These are phyloP conservation scores for Sparus aurata DNA, from an alignment of 2,797 vertebrate species.

Conservation along the genomic window DNA sequence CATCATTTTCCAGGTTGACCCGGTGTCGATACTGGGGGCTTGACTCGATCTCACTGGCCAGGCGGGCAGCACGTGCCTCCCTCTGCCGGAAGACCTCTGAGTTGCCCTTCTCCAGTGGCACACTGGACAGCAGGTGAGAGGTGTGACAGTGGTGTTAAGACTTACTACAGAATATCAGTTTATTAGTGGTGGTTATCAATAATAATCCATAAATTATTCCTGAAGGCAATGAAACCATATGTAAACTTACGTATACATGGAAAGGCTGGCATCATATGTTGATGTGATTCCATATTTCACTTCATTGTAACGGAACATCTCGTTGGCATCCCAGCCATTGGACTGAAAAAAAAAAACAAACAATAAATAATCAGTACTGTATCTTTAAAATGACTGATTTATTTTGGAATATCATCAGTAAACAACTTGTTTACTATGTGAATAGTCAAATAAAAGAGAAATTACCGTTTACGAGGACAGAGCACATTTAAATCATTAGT, in stretches of 20 bases:
- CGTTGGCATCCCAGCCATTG: constrained; percentile 96
- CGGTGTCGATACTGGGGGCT: constrained; percentile 92
- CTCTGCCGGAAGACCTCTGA: constrained; percentile 90
- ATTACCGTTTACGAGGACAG: not conserved
- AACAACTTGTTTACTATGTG: not conserved
- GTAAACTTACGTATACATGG: constrained; percentile 93
- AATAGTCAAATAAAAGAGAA: not conserved
- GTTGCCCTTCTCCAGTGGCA: constrained; percentile 91
- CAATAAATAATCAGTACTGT: not conserved
- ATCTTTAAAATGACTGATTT: not conserved
- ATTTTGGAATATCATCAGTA: not conserved
- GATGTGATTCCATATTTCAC: constrained; percentile 94
- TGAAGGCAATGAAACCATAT: not conserved
- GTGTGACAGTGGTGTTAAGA: too few species aligned
- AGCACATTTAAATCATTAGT: not conserved
- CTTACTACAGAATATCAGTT: too few species aligned
- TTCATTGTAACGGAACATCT: constrained; percentile 96
- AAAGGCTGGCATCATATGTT: constrained; percentile 94
- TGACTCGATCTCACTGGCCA: constrained; percentile 93
- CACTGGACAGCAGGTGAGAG: constrained; percentile 72
- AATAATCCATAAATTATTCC: not conserved
- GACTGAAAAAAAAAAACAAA: constrained; percentile 78
- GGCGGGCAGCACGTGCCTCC: constrained; percentile 90
- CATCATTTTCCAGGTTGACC: constrained; percentile 91
- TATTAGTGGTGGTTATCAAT: too few species aligned